Base-by-base conservation (phyloP, 1,140 invertebrate species). In the Neodiprion fabricii region DNA sequence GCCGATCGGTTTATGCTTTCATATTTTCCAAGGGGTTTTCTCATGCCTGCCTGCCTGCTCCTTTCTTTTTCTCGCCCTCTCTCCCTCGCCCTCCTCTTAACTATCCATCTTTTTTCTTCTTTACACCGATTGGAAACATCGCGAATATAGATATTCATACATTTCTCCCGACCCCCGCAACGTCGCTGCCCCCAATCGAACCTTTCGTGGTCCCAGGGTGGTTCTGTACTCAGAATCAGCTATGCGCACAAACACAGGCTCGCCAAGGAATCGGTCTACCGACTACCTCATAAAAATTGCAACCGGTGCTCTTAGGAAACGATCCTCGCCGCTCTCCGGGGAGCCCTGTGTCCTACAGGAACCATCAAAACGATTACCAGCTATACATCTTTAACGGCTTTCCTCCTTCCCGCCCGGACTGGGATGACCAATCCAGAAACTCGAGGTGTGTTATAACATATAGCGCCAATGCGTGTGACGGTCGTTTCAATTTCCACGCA, bases 111-210 rank as follows among this genome's bases (percentile, higher is more conserved):
- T 40, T 40, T 40, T 40, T 61, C n/a, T 61, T 61, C n/a, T 61
- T 88, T 85, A 87, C 85, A 87, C 88, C 88, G 85, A 88, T 88
- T 87, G 87, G 83, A 86, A 88, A 88, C 75, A 76, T 83, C 80
- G 82, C 83, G 78, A 82, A 84, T 82, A 40, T 40, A 82, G 81
- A 84, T 81, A 83, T 79, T 61, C 67, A 65, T 67, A 28, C 23
- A 53, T 69, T 40, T 40, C 71, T 67, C 28, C 69, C 17, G 65
- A 21, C 12, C 49, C 73, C 49, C 47, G 11, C n/a, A 40, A n/a
- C 61, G 47, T 17, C 28, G 48, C 17, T 12, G 17, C 71, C 72
- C 67, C 71, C 47, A 70, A 40, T 40, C 28, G 28, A 40, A 40
- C 28, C 28, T 40, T 40, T 40, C 28, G 28, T 40, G 28, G 28